Evolutionary conservation across 2,888 invertebrate species (phyloP).

Genomic region (Cenopis cana): DNA sequence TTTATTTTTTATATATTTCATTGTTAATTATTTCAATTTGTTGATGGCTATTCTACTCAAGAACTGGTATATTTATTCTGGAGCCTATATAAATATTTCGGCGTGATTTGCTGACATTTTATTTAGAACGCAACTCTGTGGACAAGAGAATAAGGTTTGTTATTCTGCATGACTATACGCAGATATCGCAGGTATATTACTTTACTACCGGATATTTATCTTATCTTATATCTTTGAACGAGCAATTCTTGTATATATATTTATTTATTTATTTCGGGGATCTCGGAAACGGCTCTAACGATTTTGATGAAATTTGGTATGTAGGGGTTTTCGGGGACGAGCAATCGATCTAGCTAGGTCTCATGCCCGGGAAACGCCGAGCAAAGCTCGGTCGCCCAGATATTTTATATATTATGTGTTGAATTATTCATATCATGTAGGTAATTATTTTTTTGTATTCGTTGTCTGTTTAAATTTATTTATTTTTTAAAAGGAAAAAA

Average conservation of each 20-base stretch:
- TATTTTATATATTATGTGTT: conserved; percentile 2
- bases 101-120: not conserved
- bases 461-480: conserved; percentile 21
- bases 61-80: not conserved
- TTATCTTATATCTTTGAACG: too few relatives aligned
- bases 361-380: too few relatives aligned
- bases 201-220: too few relatives aligned
- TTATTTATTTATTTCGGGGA: too few relatives aligned
- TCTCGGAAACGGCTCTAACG: too few relatives aligned
- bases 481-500: conserved; percentile 9
- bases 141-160: not conserved
- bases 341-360: too few relatives aligned
- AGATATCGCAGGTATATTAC: not conserved
- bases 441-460: conserved; percentile 14
- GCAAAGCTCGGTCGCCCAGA: too few relatives aligned
- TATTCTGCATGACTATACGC: not conserved
- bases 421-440: conserved; percentile 20
- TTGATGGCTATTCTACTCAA: not conserved
- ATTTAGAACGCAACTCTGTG: not conserved
- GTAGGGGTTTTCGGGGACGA: too few relatives aligned
- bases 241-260: too few relatives aligned
- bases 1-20: not conserved
- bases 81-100: too few relatives aligned
- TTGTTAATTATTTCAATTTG: not conserved
- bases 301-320: too few relatives aligned